These are phyloP conservation scores for Brachypteracias leptosomus DNA, from an alignment of 2,113 vertebrate genomes.

Conservation along the genomic window DNA sequence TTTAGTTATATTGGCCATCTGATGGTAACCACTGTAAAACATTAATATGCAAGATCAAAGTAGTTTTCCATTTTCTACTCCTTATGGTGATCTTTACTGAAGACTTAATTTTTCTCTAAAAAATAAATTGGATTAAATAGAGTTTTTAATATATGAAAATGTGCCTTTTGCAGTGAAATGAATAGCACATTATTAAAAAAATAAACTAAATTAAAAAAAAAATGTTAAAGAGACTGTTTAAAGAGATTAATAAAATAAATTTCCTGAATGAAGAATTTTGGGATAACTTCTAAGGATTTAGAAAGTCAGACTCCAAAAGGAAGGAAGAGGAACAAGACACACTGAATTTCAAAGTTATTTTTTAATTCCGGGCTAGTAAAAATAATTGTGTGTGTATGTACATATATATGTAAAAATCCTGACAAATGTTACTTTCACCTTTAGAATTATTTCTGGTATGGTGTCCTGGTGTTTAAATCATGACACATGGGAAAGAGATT, in stretches of 20 bases:
- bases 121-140: background rate
- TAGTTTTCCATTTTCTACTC: background rate
- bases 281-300: background rate
- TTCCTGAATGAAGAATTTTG: background rate
- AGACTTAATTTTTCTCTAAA: background rate
- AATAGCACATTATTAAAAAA: background rate
- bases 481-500: background rate
- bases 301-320: background rate
- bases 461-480: background rate
- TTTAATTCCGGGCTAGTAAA: background rate
- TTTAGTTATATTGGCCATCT: background rate
- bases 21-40: background rate
- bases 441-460: background rate
- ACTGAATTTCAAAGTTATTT: background rate
- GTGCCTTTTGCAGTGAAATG: background rate
- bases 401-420: background rate
- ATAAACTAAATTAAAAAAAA: rapidly evolving
- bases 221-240: background rate
- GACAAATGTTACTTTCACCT: background rate
- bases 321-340: background rate
- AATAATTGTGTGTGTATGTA: rapidly evolving
- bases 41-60: background rate
- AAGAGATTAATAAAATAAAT: background rate
- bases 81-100: background rate
- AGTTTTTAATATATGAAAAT: background rate